A percentile compares a stretch with the other conserved stretches of the same genome.
Evolutionary conservation across 2,888 invertebrate species (phyloP).

Genomic region (Physocephala rufipes): DNA sequence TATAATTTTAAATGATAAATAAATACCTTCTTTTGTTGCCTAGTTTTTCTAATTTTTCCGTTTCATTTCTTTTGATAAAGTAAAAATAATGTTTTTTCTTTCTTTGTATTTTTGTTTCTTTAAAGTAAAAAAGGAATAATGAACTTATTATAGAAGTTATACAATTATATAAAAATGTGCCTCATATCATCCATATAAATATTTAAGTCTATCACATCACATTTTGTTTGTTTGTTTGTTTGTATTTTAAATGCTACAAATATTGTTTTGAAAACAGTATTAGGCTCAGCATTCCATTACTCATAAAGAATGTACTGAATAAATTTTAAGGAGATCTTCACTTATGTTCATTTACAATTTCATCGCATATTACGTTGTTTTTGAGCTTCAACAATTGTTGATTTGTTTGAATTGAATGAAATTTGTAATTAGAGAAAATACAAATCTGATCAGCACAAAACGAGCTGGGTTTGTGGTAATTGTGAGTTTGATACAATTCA

Average conservation of each 20-base stretch:
- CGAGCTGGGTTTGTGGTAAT: background rate
- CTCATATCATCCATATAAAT: conserved; percentile 63
- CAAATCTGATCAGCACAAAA: background rate
- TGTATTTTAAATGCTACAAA: conserved; percentile 43
- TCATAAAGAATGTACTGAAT: conserved; percentile 32
- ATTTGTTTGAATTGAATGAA: background rate
- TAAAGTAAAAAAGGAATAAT: conserved; percentile 34
- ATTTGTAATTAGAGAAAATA: background rate
- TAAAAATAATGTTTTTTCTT: conserved; percentile 42
- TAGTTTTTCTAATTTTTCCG: too few relatives aligned
- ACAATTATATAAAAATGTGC: conserved; percentile 53
- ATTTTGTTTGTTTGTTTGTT: conserved; percentile 60
- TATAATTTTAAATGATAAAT: conserved; percentile 37
- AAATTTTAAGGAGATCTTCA: conserved; percentile 40
- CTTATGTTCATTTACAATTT: conserved; percentile 34
- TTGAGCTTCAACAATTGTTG: conserved; percentile 34
- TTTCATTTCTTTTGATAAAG: conserved; percentile 19
- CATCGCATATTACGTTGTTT: conserved; percentile 22
- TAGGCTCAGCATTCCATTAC: conserved; percentile 42
- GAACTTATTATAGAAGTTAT: conserved; percentile 42
- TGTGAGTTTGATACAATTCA: background rate
- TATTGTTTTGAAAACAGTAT: conserved; percentile 47
- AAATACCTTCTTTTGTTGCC: conserved; percentile 37
- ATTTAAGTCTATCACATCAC: conserved; percentile 64
- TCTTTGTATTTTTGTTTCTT: conserved; percentile 28